These are phyloP conservation scores for Lordiphosa collinella DNA, from an alignment of 1,140 invertebrate genomes.

Conservation along the genomic window DNA sequence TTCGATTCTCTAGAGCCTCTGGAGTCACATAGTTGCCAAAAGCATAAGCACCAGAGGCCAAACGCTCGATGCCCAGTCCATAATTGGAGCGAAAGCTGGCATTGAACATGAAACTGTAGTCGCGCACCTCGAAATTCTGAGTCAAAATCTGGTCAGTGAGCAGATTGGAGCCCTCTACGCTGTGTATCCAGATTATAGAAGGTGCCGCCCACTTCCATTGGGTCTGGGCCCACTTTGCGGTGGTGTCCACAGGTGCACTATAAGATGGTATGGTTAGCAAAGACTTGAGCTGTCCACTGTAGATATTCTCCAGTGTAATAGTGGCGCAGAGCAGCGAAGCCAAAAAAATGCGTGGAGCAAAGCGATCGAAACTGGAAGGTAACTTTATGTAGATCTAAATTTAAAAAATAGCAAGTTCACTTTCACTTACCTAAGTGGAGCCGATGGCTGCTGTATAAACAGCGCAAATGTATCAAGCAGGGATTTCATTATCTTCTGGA, in stretches of 20 bases:
- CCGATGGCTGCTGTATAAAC: slow-evolving; percentile 73
- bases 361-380: slow-evolving; percentile 35
- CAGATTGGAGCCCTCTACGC: slow-evolving; percentile 57
- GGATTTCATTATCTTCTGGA: slow-evolving; percentile 42
- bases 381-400: neutral
- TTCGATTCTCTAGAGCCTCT: slow-evolving; percentile 55
- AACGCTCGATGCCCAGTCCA: slow-evolving; percentile 63
- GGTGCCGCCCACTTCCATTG: slow-evolving; percentile 74
- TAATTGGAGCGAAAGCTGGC: slow-evolving; percentile 55
- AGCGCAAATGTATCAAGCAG: slow-evolving; percentile 65
- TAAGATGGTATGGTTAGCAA: slow-evolving; percentile 64
- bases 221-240: slow-evolving; percentile 50
- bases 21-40: slow-evolving; percentile 62
- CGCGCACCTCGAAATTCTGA: slow-evolving; percentile 53
- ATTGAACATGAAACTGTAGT: slow-evolving; percentile 63
- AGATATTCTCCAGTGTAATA: slow-evolving; percentile 73
- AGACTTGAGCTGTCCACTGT: slow-evolving; percentile 73
- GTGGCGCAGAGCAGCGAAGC: slow-evolving; percentile 64
- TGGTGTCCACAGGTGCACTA: slow-evolving; percentile 57
- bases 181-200: slow-evolving; percentile 63
- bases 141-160: slow-evolving; percentile 54
- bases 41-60: slow-evolving; percentile 52
- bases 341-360: slow-evolving; percentile 60
- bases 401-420: too few relatives aligned
- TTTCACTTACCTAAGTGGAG: slow-evolving; percentile 24